These are phyloP conservation scores for Anastrepha obliqua DNA, from an alignment of 1,140 invertebrate genomes.

Conservation along the genomic window DNA sequence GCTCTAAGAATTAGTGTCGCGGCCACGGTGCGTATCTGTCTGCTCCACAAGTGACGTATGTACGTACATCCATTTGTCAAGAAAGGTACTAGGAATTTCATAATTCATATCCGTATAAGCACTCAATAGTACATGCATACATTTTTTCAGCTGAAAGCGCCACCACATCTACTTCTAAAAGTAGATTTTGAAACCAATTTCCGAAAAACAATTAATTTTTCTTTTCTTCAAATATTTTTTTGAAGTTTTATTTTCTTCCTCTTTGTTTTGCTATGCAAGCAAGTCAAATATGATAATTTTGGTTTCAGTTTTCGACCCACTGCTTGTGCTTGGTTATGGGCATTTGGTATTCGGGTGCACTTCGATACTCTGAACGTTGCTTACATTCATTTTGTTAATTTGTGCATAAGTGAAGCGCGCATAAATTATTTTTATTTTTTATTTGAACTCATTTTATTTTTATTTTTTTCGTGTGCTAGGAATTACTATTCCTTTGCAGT, in stretches of 20 bases:
- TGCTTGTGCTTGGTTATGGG: background rate
- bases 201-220: background rate
- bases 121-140: background rate
- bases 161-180: background rate
- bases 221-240: no score
- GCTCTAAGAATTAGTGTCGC: background rate
- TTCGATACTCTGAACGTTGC: no score
- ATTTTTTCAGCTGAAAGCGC: background rate
- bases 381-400: no score
- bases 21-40: background rate
- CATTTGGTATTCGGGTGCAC: no score
- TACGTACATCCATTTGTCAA: background rate
- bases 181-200: background rate
- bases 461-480: background rate
- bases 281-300: constrained; percentile 12
- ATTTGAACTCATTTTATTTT: background rate
- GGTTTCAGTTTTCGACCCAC: constrained; percentile 4
- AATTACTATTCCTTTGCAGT: background rate
- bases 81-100: background rate
- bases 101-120: background rate
- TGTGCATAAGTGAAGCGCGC: no score
- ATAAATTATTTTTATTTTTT: no score
- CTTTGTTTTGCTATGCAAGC: background rate
- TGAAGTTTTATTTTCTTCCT: background rate
- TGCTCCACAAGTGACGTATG: background rate